Evolutionary conservation across 1,140 invertebrate genomes (phyloP), one percentile per base, ranked within the genome.

Genomic region (Spodoptera litura): DNA sequence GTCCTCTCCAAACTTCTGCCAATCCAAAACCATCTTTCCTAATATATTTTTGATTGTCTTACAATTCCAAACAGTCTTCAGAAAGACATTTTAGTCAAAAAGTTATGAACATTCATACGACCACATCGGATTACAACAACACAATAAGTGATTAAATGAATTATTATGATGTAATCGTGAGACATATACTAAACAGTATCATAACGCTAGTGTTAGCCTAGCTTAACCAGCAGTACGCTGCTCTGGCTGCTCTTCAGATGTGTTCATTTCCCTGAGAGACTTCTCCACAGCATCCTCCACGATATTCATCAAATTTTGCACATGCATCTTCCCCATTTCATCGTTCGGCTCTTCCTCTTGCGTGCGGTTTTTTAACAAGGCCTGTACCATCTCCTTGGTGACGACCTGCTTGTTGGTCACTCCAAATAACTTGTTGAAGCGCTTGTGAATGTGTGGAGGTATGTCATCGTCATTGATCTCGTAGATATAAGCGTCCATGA

Each of bases 381-480:
- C 66, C 20, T 70, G 66, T 52, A 70, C 66, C 66, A 70, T 70
- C 49, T 70, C 66, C 25, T 70, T 70, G 11, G 66, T 70, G n/a
- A 70, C 66, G n/a, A 27, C 66, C 13, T 70, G 44, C 15, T 70
- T 70, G 66, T 13, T 31, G 11, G 66, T 70, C 3, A 70, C 25
- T 12, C 66, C 66, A 31, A 70, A 70, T 25, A 70, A 31, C 49
- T 52, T 70, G 49, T 70, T 70, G 66, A 70, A 70, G 8, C 66
- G 66, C 11, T 70, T 70, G 6, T 70, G 66, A 35, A 70, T 52
- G 11, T 20, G 8, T 8, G 49, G 15, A 12, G 66, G 66, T 27
- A 70, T 53, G 11, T 70, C 44, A 8, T 70, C 66, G n/a, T 70
- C 66, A 9, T 25, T 51, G 27, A 70, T 70, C 49, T 70, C 66